Base-by-base conservation (phyloP, 64 coral and sea anemone species). In the Pocillopora damicornis region DNA sequence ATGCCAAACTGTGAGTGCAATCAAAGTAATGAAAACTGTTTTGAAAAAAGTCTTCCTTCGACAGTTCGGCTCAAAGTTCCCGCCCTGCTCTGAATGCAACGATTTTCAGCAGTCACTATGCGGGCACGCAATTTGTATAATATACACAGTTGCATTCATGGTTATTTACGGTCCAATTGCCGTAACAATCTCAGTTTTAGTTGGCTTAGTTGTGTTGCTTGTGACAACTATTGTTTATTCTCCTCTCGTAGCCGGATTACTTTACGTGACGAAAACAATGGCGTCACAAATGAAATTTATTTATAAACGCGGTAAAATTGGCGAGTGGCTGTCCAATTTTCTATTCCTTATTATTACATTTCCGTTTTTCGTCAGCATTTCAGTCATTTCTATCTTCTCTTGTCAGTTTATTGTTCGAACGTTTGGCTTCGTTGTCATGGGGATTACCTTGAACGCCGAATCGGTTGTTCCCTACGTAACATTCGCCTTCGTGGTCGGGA, bases 361-460 rank as follows among this genome's bases (percentile, higher is more conserved):
- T 75, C 82, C 82, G 37, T 90, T 69, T 1, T 58, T 79, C 37
- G 0, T 75, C 1, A 82, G 68, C 60, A 68, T 74, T 0, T 63
- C 0, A 34, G 11, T 84, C 61, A 22, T 90, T 65, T 15, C 74
- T 37, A 10, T 61, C 34, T 90, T 76, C 76, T 90, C 79, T 16
- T 83, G 68, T 83, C 89, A 90, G 13, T 90, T 83, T 60, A 79
- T 51, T 1, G 79, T 90, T 20, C 69, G 89, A 84, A 83, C 51
- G 79, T 75, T 83, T 16, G 89, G 79, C 76, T 83, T 90, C 61
- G 23, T 76, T 10, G 25, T 90, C 25, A 90, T 84, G 89, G 89
- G 89, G 9, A 63, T 90, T 18, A 90, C 62, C 45, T 37, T 90
- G 18, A 90, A 90, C 81, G 89, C 79, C 10, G 89, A 90, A 61